Evolutionary conservation across 2,888 invertebrate genomes (phyloP), one percentile per base, ranked within the genome.

Genomic region (Sceliomorpha sp.): DNA sequence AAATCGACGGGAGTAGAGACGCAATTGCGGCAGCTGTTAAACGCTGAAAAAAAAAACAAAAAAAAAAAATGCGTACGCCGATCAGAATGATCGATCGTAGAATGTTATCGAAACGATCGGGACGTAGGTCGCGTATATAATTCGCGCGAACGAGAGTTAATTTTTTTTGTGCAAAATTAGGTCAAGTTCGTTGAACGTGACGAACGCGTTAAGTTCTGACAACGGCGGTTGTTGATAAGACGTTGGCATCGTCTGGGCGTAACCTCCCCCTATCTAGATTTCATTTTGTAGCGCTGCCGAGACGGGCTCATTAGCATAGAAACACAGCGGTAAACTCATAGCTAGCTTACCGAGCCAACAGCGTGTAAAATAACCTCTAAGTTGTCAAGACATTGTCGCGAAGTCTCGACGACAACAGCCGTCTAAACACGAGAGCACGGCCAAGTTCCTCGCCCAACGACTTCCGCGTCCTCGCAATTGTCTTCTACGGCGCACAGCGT

Each of bases 341-440:
- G 78, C 81, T 84, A 85, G 84, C 85, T 87, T 86, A 86, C 84
- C 81, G 83, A 88, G 85, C 80, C 86, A 88, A 88, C 88, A 87
- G 88, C 85, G 88, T 88, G 88, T 88, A 88, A 88, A 88, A 88
- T 88, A 88, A 88, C 87, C 87, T 85, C 88, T 88, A 87, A 88
- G 87, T 87, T 88, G 86, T 85, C 82, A 81, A 82, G 87, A 87
- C 87, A 87, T 87, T 87, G 83, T 79, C 74, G 53, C 70, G 68
- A 50, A 66, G 69, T 69, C 70, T 64, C 56, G 62, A 68, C 70
- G 70, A 72, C 77, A 72, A 50, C 51, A 20, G 55, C 37, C 59
- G 64, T 68, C 67, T 72, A 79, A 79, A 69, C 76, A 76, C 60
- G 63, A 66, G 50, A 67, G 56, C 60, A 39, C 72, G 74, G 73